Evolutionary conservation across 2,888 invertebrate species (phyloP).

Genomic region (Caenorhabditis auriculariae): DNA sequence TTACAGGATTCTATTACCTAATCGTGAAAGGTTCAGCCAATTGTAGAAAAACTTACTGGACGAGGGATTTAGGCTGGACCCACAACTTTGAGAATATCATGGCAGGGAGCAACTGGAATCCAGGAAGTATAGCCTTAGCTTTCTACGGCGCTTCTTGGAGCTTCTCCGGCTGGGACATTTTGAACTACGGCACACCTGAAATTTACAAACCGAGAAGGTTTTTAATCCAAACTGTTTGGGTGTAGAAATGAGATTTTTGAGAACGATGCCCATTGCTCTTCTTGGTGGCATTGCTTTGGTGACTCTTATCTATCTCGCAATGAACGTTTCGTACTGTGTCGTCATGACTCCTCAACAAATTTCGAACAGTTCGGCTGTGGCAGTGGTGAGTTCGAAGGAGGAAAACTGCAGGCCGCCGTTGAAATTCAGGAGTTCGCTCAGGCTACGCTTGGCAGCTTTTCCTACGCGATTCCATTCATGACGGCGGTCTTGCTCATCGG

Average conservation of each 20-base stretch:
- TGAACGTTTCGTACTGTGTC: no score
- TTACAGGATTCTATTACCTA: constrained; percentile 42
- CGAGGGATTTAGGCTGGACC: constrained; percentile 26
- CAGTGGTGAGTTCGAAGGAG: no score
- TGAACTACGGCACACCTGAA: constrained; percentile 58
- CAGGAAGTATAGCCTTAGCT: constrained; percentile 36
- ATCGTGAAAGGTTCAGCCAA: constrained; percentile 34
- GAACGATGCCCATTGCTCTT: no score
- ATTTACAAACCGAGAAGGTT: constrained; percentile 43
- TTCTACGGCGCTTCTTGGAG: constrained; percentile 46
- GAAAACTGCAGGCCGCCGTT: no score
- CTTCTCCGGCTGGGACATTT: constrained; percentile 53
- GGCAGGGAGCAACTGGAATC: constrained; percentile 24
- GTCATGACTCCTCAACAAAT: no score
- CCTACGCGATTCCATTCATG: neutral
- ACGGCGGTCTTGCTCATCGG: constrained; percentile 6
- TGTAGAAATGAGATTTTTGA: no score
- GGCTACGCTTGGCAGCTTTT: neutral
- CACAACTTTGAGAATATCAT: constrained; percentile 29
- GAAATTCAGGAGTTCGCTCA: constrained; percentile 8
- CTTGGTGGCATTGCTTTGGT: no score
- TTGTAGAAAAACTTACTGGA: no score
- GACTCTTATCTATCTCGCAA: no score
- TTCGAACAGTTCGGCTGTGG: no score
- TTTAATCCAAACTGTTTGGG: neutral